Evolutionary conservation across 1,140 invertebrate genomes (phyloP).

Genomic region (Linepithema humile): DNA sequence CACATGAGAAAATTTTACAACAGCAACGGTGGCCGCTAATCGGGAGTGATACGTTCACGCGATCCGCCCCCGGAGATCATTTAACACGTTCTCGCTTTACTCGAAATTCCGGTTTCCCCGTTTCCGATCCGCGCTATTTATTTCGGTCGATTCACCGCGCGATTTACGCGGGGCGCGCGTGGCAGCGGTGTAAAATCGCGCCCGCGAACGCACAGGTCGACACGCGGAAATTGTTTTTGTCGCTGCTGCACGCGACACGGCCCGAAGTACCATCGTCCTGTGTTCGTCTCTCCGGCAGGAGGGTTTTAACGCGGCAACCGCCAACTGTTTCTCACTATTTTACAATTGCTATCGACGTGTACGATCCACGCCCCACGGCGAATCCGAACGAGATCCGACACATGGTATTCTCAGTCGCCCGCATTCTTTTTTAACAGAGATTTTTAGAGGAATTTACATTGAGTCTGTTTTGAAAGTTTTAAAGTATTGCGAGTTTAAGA

Average conservation of each 20-base stretch:
- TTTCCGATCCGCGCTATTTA: background rate
- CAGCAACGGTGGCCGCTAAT: background rate
- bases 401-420: background rate
- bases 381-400: background rate
- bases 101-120: background rate
- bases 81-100: background rate
- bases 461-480: background rate
- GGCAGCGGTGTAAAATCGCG: background rate
- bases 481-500: background rate
- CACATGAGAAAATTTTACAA: slow-evolving; percentile 20
- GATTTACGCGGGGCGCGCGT: slow-evolving; percentile 18
- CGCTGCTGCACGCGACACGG: background rate
- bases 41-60: background rate
- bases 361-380: background rate
- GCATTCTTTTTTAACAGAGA: background rate
- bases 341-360: background rate
- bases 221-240: slow-evolving; percentile 12
- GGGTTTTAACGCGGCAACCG: background rate
- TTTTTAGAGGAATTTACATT: background rate
- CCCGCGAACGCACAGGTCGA: background rate
- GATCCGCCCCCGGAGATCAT: background rate
- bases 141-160: background rate
- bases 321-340: slow-evolving; percentile 19
- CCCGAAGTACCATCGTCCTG: background rate
- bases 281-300: background rate